Evolutionary conservation across 64 coral and sea anemone genomes (phyloP), one percentile per base, ranked within the genome.

Genomic region (Montipora sp.): DNA sequence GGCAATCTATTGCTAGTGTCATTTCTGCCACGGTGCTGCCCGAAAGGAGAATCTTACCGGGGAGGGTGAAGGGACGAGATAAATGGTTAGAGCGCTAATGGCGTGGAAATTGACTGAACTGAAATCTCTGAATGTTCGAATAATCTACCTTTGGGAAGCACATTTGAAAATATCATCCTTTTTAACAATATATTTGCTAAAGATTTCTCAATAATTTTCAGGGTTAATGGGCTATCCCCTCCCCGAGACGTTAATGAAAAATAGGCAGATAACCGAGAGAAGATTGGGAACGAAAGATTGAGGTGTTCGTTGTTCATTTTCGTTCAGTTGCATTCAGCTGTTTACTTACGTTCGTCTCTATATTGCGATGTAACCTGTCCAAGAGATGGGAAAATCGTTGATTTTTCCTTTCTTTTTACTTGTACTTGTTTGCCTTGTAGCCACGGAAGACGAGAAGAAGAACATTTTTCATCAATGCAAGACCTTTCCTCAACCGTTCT

Each of bases 401-500:
- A 46, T 61, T 19, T 45, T 86, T 2, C 50, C 44, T 63, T 45
- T 45, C 66, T 48, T 47, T 92, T n/a, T 84, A 4, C 66, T 51
- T 14, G 78, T 87, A 44, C 60, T 79, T 47, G 22, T 12, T 47
- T 93, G 58, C 74, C 67, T 19, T 63, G 76, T 46, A 5, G 65
- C 27, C 11, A 70, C 82, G 87, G 69, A 49, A 79, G 53, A 78
- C 16, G 76, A 70, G 58, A 43, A 18, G 51, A 65, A 43, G 75
- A 75, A 79, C 19, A 61, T 87, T 87, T 78, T 58, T 49, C 80
- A 61, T 12, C 80, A 92, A 21, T 92, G 90, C 71, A 92, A 83
- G 47, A 73, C 83, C 15, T 92, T 92, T 44, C 90, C 90, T 5
- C 76, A 84, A 45, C 15, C 90, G 5, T 84, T 92, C 47, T 92